phyloP scores from a whole-genome alignment of 2,113 vertebrate species.

The Pterophyllum scalare region DNA sequence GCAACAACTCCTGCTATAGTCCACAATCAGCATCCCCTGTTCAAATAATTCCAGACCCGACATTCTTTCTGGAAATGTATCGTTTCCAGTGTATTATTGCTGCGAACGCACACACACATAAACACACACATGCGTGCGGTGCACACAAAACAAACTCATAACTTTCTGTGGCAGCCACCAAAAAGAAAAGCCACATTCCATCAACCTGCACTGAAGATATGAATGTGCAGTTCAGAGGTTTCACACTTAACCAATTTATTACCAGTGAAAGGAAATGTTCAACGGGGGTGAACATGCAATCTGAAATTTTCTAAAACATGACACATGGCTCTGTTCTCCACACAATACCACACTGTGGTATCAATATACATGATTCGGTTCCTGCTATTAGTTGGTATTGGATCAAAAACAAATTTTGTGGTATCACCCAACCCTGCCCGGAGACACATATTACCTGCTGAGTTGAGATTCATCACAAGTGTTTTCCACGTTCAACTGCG shows the following conservation, averaged over 20 bases:
- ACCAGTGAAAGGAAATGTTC: conserved; percentile 9
- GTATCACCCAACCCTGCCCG: neutral
- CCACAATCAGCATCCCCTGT: neutral
- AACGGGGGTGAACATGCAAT: neutral
- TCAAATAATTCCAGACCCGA: neutral
- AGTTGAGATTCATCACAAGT: conserved; percentile 8
- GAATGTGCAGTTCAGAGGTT: conserved; percentile 10
- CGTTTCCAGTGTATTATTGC: neutral
- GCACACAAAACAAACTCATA: conserved; percentile 2
- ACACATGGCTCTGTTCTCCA: neutral
- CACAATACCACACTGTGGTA: conserved; percentile 9
- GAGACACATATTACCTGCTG: conserved; percentile 3
- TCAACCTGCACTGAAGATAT: conserved; percentile 5
- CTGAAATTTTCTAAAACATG: neutral
- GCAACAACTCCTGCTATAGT: neutral
- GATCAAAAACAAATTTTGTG: conserved; percentile 19
- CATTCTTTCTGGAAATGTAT: neutral
- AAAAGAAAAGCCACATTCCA: neutral
- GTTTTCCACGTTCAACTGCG: neutral
- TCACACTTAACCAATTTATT: conserved; percentile 18
- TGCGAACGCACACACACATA: rapidly evolving
- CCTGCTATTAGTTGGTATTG: conserved; percentile 11
- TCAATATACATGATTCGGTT: conserved; percentile 8
- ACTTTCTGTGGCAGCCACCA: neutral
- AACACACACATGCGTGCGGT: neutral